Evolutionary conservation across 2,888 invertebrate species (phyloP), one percentile per base, ranked within the genome.

Genomic region (Gortyna flavago): DNA sequence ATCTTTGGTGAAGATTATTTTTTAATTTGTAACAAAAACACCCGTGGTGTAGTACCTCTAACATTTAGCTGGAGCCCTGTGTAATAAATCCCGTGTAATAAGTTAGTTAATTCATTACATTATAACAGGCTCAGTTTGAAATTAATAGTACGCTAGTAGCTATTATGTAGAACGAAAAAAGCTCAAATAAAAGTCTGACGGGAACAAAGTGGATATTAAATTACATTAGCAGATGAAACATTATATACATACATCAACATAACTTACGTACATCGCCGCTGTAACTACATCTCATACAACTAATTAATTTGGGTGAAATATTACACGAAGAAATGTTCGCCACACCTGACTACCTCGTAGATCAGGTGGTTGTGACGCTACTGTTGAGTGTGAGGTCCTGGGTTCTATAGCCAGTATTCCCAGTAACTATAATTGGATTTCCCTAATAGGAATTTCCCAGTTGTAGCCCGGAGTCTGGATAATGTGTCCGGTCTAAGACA

Each of bases 211-310:
- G 25, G 71, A 51, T 64, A 80, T 75, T 72, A 80, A 69, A 75
- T 84, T 79, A 80, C 62, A 75, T 70, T 72, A 72, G 38, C 64
- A 75, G 54, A 38, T 72, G 68, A 71, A 80, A 84, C 67, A 75
- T 83, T 69, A 75, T 62, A 64, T 72, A 75, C 80, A 80, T 80
- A 72, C 71, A 74, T 84, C 80, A 74, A 70, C 80, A 84, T 84
- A 65, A 61, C 35, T 79, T 48, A 61, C 54, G 44, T 29, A 57
- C 44, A 35, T 21, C 6, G 18, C 57, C n/a, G 29, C 25, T 67
- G 32, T 59, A 54, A 41, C 85, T 70, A 18, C 44, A 61, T 25
- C n/a, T n/a, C 61, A 25, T 29, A 69, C 35, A 65, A 69, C 75
- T 62, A 59, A 75, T 85, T 72, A 25, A 75, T 75, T 85, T 67